Percentiles rank a stretch among this genome's conserved stretches.
These are phyloP conservation scores for Eucriotettix oculatus DNA, from an alignment of 2,888 invertebrate genomes.

Conservation along the genomic window DNA sequence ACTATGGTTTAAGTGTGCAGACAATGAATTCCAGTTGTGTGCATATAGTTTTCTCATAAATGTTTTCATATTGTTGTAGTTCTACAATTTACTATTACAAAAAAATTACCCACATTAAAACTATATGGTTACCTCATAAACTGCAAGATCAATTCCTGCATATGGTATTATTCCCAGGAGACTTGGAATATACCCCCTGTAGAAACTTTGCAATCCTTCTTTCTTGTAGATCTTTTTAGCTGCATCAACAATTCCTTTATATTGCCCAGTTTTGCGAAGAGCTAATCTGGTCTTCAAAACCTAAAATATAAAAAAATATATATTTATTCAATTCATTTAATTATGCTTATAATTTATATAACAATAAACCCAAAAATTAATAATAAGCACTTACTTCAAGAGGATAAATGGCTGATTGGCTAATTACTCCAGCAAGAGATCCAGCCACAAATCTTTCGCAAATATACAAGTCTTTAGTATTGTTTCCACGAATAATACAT, in stretches of 20 bases:
- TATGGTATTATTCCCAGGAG: constrained; percentile 94
- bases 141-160: constrained; percentile 95
- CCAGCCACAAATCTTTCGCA: constrained; percentile 88
- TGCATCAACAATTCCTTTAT: constrained; percentile 73
- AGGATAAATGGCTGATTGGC: constrained; percentile 94
- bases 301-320: constrained; percentile 23
- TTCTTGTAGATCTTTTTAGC: constrained; percentile 64
- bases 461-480: constrained; percentile 61
- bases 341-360: not conserved
- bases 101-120: not conserved
- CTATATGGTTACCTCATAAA: constrained; percentile 57
- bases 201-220: constrained; percentile 81
- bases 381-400: constrained; percentile 52
- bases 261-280: constrained; percentile 93
- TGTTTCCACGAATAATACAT: constrained; percentile 63
- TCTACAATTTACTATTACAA: too few relatives aligned
- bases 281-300: constrained; percentile 95
- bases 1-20: too few relatives aligned
- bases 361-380: not conserved
- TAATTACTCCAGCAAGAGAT: constrained; percentile 85
- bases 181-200: constrained; percentile 95
- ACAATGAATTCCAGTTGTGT: too few relatives aligned
- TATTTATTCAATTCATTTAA: not conserved
- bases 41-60: too few relatives aligned
- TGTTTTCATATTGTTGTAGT: too few relatives aligned